These are phyloP conservation scores for Lumbricus terrestris DNA, from an alignment of 2,888 invertebrate genomes.

Conservation along the genomic window DNA sequence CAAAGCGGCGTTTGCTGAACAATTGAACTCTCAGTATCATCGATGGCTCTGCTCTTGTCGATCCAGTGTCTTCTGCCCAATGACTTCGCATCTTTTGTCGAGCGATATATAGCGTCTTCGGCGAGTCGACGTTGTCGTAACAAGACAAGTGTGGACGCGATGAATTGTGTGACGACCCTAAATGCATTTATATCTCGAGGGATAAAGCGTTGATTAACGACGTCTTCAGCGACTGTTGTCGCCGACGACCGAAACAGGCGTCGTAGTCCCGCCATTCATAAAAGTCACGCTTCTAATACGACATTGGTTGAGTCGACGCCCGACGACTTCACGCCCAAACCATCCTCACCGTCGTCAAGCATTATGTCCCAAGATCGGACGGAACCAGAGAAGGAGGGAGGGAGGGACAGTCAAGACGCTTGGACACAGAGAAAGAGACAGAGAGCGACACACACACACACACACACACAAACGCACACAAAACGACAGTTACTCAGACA, in stretches of 20 bases:
- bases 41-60: too few relatives aligned
- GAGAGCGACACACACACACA: background rate
- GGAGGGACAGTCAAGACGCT: background rate
- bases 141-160: background rate
- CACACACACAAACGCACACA: too few relatives aligned
- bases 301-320: background rate
- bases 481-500: too few relatives aligned
- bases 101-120: background rate
- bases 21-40: too few relatives aligned
- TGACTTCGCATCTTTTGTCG: background rate
- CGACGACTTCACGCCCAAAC: background rate
- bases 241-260: background rate
- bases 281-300: background rate
- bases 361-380: background rate
- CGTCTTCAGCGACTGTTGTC: background rate
- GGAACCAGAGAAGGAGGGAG: background rate
- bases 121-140: background rate
- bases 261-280: background rate
- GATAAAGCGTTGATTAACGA: background rate
- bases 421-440: background rate
- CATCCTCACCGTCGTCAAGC: background rate
- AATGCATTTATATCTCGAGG: background rate
- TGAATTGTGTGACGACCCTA: background rate
- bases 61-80: too few relatives aligned
- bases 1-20: too few relatives aligned